phyloP scores from a whole-genome alignment of 2,797 vertebrate species.

The Pangasius larnaudii region DNA sequence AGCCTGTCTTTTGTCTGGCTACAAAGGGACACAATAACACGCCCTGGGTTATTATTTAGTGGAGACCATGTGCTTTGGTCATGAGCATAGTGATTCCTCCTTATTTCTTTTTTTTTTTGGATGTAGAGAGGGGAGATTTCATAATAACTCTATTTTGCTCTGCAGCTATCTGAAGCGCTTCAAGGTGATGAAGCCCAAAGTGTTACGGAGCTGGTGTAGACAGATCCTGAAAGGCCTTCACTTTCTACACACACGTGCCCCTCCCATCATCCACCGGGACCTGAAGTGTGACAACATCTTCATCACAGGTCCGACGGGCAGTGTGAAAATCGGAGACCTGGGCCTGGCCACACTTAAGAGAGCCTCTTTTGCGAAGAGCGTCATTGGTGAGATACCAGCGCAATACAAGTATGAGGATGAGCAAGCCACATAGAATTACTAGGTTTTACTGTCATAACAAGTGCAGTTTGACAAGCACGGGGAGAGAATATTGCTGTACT shows the following conservation, averaged over 20 bases:
- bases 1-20: not conserved
- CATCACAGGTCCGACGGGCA: constrained; percentile 97
- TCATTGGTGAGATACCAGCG: constrained; percentile 84
- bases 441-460: not conserved
- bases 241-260: constrained; percentile 94
- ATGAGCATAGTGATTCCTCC: not conserved
- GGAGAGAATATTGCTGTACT: not conserved
- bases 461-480: not conserved
- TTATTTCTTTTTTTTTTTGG: not conserved
- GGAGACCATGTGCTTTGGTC: not conserved
- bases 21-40: not conserved
- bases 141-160: constrained; percentile 12
- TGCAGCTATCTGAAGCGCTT: constrained; percentile 94
- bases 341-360: constrained; percentile 96
- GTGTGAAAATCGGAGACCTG: constrained; percentile 97
- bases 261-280: constrained; percentile 97
- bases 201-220: constrained; percentile 95
- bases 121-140: no score
- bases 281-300: constrained; percentile 99
- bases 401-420: not conserved
- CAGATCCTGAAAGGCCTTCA: constrained; percentile 97
- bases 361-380: constrained; percentile 97
- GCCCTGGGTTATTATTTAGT: not conserved
- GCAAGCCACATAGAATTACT: not conserved
- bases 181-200: constrained; percentile 99